Conservation (phyloP, 1,140 invertebrate genomes). For the Pectinophora gossypiella region DNA sequence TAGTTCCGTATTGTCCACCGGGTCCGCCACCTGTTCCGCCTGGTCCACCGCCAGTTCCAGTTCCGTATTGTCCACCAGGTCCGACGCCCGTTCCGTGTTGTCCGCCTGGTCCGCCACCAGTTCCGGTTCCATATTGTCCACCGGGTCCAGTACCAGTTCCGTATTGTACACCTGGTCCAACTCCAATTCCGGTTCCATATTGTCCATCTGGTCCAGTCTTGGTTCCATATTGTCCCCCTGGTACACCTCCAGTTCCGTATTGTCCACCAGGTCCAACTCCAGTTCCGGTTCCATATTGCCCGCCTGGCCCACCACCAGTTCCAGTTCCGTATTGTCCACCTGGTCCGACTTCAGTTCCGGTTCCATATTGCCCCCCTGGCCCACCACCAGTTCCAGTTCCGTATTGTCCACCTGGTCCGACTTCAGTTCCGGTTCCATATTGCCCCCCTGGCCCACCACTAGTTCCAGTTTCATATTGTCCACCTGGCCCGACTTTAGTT, state of each 20-base stretch:
- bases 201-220: background rate
- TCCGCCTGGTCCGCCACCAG: conserved; percentile 6
- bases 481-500: conserved; percentile 1
- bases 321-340: background rate
- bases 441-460: background rate
- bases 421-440: background rate
- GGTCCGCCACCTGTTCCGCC: conserved; percentile 16
- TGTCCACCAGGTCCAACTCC: background rate
- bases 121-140: background rate
- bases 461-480: background rate
- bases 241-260: conserved; percentile 14
- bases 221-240: background rate
- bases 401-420: background rate
- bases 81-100: conserved; percentile 4
- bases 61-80: conserved; percentile 17
- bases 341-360: background rate
- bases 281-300: background rate
- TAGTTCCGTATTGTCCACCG: background rate
- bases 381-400: background rate
- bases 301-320: background rate
- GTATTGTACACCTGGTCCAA: background rate
- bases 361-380: background rate
- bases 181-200: background rate
- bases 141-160: background rate
- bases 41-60: background rate